phyloP scores from a whole-genome alignment of 64 coral and sea anemone species.

The Acropora tenuis region DNA sequence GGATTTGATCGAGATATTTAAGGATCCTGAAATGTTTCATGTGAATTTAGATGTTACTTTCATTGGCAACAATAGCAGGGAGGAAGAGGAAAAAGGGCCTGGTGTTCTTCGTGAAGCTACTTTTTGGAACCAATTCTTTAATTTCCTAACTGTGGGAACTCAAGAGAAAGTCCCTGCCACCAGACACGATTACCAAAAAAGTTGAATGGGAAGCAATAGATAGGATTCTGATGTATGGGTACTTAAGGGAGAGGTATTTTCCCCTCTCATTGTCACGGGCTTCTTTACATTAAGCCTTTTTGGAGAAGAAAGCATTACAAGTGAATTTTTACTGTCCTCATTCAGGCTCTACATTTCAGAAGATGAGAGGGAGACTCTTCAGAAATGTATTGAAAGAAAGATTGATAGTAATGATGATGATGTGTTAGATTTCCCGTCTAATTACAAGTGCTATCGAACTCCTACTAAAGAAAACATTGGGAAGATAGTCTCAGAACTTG shows the following conservation, averaged over 20 bases:
- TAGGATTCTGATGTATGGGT: slow-evolving; percentile 68
- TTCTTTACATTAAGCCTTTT: slow-evolving; percentile 58
- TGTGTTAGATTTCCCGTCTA: slow-evolving; percentile 46
- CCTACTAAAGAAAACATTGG: slow-evolving; percentile 37
- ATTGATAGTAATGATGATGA: slow-evolving; percentile 37
- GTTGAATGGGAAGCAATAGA: slow-evolving; percentile 68
- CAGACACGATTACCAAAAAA: slow-evolving; percentile 73
- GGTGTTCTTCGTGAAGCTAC: slow-evolving; percentile 25
- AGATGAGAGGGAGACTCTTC: slow-evolving; percentile 49
- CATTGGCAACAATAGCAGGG: not conserved
- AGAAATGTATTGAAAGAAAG: slow-evolving; percentile 52
- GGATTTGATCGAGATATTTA: not conserved
- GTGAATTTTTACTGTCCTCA: slow-evolving; percentile 15
- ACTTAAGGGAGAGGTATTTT: slow-evolving; percentile 59
- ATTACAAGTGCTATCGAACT: slow-evolving; percentile 29
- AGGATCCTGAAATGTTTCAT: slow-evolving; percentile 13
- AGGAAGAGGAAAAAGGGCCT: not conserved
- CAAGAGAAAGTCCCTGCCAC: slow-evolving; percentile 75
- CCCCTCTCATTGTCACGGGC: slow-evolving; percentile 56
- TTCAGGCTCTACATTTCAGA: slow-evolving; percentile 54
- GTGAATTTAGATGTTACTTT: slow-evolving; percentile 25
- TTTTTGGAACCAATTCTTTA: slow-evolving; percentile 67
- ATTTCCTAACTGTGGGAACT: slow-evolving; percentile 55
- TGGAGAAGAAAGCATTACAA: slow-evolving; percentile 43
- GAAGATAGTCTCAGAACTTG: slow-evolving; percentile 47